Evolutionary conservation across 2,888 invertebrate genomes (phyloP).

Genomic region (Drosophila emarginata): DNA sequence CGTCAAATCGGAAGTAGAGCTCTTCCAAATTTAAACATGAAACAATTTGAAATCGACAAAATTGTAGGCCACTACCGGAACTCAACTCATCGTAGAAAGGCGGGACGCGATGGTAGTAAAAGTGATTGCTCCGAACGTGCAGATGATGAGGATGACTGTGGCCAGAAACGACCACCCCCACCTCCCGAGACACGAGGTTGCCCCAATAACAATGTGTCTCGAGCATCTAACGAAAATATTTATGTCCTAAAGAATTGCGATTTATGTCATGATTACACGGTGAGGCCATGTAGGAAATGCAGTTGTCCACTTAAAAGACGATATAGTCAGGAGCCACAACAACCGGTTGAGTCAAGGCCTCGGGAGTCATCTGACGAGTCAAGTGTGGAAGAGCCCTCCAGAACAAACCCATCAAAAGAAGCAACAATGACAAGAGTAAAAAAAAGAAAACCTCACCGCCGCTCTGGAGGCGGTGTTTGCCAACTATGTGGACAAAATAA

Average conservation of each 20-base stretch:
- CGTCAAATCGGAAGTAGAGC: constrained; percentile 1
- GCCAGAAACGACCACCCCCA: not conserved
- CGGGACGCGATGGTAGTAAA: constrained; percentile 8
- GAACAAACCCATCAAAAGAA: not conserved
- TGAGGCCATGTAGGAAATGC: constrained; percentile 13
- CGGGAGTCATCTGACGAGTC: not conserved
- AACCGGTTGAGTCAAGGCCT: not conserved
- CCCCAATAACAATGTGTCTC: not conserved
- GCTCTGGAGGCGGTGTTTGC: constrained; percentile 32
- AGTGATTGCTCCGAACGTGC: not conserved
- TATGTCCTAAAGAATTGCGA: constrained; percentile 37
- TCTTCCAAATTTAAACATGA: constrained; percentile 35
- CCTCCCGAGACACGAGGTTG: not conserved
- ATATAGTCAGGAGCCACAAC: not conserved
- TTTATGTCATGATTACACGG: constrained; percentile 22
- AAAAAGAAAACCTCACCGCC: not conserved
- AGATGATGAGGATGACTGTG: not conserved
- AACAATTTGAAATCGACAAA: constrained; percentile 44
- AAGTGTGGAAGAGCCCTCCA: not conserved
- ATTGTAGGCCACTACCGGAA: constrained; percentile 50
- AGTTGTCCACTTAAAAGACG: not conserved
- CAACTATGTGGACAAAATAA: constrained; percentile 35
- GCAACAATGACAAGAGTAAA: rapidly evolving
- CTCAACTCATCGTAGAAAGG: constrained; percentile 12
- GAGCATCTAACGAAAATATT: constrained; percentile 14